A percentile compares a stretch with the other conserved stretches of the same genome.
Evolutionary conservation across 1,140 invertebrate genomes (phyloP).

Genomic region (Orius laevigatus): DNA sequence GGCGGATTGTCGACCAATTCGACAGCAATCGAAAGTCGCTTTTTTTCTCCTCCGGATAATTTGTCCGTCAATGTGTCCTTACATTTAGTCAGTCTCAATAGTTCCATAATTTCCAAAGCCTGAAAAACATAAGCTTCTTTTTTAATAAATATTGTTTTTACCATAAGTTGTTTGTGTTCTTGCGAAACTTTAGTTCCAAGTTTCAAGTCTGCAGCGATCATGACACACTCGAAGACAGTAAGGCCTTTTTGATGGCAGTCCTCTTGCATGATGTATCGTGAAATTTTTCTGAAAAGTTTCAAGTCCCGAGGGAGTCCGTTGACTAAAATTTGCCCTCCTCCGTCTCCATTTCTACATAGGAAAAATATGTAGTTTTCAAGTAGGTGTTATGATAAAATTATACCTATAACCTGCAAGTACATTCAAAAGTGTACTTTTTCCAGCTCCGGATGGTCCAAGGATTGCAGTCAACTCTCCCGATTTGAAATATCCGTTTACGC

Average conservation of each 20-base stretch:
- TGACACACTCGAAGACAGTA: conserved; percentile 70
- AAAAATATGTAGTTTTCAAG: neutral
- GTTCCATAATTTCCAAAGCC: conserved; percentile 52
- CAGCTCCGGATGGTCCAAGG: conserved; percentile 75
- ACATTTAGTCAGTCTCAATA: conserved; percentile 41
- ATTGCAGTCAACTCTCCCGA: conserved; percentile 67
- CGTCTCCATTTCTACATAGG: conserved; percentile 33
- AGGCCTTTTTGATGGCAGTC: conserved; percentile 73
- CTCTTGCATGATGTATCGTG: conserved; percentile 89
- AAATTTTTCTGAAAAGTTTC: conserved; percentile 64
- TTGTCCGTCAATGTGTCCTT: conserved; percentile 49
- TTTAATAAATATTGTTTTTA: conserved; percentile 31
- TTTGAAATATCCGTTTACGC: conserved; percentile 51
- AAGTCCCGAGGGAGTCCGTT: conserved; percentile 61
- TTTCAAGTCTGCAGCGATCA: conserved; percentile 74
- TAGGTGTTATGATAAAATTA: no score
- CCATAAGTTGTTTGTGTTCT: conserved; percentile 49
- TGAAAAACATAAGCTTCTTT: conserved; percentile 27
- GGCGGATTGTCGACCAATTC: conserved; percentile 93
- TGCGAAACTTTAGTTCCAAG: conserved; percentile 44
- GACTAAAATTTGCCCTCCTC: conserved; percentile 45
- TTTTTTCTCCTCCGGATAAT: conserved; percentile 82
- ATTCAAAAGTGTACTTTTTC: conserved; percentile 77
- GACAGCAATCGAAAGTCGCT: conserved; percentile 77
- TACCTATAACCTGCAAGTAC: conserved; percentile 74